phyloP scores from a whole-genome alignment of 2,113 vertebrate species.

The Eira barbara region DNA sequence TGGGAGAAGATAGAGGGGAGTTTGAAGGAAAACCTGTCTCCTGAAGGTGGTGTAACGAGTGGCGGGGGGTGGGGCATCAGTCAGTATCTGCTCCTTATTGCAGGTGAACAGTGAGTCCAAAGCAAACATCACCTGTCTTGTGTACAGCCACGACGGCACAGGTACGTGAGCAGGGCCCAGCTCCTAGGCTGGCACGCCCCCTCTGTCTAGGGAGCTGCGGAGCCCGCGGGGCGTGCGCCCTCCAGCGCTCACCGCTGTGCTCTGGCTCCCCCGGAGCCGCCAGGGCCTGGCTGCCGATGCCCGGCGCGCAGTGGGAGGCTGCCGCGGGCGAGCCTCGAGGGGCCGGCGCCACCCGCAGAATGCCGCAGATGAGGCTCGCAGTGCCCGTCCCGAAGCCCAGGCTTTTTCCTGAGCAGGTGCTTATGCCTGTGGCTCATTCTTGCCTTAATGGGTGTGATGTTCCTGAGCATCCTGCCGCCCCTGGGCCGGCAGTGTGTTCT shows the following conservation, averaged over 20 bases:
- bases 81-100: constrained; percentile 72
- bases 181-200: constrained; percentile 64
- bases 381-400: not conserved
- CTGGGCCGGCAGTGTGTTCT: constrained; percentile 38
- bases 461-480: constrained; percentile 44
- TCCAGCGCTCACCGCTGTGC: constrained; percentile 57
- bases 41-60: constrained; percentile 58
- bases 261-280: constrained; percentile 43
- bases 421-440: constrained; percentile 36
- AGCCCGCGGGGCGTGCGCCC: constrained; percentile 43
- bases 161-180: constrained; percentile 82
- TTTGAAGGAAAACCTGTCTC: constrained; percentile 56
- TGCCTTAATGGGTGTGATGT: not conserved
- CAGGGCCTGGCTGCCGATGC: constrained; percentile 22
- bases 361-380: not conserved
- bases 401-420: constrained; percentile 28
- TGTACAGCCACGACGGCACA: constrained; percentile 96
- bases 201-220: constrained; percentile 64
- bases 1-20: constrained; percentile 55
- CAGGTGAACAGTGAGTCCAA: constrained; percentile 95
- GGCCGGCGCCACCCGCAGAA: constrained; percentile 11
- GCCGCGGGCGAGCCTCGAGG: not conserved
- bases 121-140: constrained; percentile 97
- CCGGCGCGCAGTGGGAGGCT: constrained; percentile 49
- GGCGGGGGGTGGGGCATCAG: constrained; percentile 67